These are phyloP conservation scores for Carabus problematicus DNA, from an alignment of 2,888 invertebrate species.

Conservation along the genomic window DNA sequence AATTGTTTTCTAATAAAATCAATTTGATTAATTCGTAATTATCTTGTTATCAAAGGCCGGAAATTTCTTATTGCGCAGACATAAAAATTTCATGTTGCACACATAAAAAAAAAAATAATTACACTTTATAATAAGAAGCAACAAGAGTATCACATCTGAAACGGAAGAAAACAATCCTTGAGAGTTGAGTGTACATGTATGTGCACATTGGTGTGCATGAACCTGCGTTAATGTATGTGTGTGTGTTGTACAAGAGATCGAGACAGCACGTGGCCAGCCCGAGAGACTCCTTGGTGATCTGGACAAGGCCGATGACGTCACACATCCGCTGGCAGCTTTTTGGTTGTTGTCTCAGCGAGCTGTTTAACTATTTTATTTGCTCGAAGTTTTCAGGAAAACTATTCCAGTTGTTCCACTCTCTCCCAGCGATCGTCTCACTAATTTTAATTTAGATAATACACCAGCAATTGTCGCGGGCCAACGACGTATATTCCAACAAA, in stretches of 20 bases:
- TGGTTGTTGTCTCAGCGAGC: conserved; percentile 42
- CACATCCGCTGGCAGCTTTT: conserved; percentile 50
- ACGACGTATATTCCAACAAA: too few species aligned
- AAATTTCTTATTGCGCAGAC: conserved; percentile 34
- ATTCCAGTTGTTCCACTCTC: too few species aligned
- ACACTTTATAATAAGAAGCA: conserved; percentile 2
- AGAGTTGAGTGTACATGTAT: neutral
- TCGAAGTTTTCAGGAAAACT: too few species aligned
- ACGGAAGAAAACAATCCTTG: conserved; percentile 43
- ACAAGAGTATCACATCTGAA: conserved; percentile 15
- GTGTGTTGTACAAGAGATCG: conserved; percentile 8
- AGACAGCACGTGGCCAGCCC: conserved; percentile 32
- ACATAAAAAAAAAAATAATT: conserved; percentile 6
- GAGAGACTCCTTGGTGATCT: conserved; percentile 35
- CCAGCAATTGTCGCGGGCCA: too few species aligned
- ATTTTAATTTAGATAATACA: too few species aligned
- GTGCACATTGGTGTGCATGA: neutral
- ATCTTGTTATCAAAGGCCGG: conserved; percentile 22
- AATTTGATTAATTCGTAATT: conserved; percentile 21
- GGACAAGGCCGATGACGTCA: conserved; percentile 49
- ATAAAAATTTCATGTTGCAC: conserved; percentile 19
- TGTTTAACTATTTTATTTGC: too few species aligned
- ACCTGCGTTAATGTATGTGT: conserved; percentile 6
- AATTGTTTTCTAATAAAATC: too few species aligned
- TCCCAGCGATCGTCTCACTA: too few species aligned